Evolutionary conservation across 2,888 invertebrate species (phyloP).

Genomic region (Phengaris arion): DNA sequence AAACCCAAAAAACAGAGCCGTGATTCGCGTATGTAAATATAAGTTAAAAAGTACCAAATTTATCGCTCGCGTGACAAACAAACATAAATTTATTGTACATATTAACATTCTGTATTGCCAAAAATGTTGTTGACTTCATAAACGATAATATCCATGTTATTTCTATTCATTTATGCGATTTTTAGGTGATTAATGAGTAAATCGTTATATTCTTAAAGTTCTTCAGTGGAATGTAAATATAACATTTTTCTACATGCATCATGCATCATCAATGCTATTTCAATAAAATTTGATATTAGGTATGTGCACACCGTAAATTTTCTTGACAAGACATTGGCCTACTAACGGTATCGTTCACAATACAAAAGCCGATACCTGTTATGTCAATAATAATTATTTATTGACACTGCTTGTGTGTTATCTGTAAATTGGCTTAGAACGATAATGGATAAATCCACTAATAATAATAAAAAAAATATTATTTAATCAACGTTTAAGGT

Average conservation of each 20-base stretch:
- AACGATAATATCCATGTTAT: background rate
- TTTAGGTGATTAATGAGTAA: background rate
- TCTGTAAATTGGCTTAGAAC: background rate
- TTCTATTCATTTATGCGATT: background rate
- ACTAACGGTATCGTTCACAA: background rate
- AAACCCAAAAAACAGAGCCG: background rate
- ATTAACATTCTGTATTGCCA: background rate
- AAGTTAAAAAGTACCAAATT: background rate
- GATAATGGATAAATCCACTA: background rate
- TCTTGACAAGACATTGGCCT: slow-evolving; percentile 17
- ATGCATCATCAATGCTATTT: background rate
- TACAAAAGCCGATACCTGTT: background rate
- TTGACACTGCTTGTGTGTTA: background rate
- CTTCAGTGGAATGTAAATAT: background rate
- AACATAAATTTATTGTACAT: background rate
- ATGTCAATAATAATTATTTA: background rate
- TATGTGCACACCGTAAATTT: background rate
- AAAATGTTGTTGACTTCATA: slow-evolving; percentile 2
- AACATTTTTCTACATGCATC: background rate
- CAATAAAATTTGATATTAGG: too few species aligned
- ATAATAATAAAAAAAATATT: background rate
- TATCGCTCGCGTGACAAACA: background rate
- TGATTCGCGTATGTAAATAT: slow-evolving; percentile 1
- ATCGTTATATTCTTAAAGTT: background rate
- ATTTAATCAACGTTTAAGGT: background rate